These are phyloP conservation scores for Ylistrum balloti DNA, from an alignment of 1,140 invertebrate genomes.

Conservation along the genomic window DNA sequence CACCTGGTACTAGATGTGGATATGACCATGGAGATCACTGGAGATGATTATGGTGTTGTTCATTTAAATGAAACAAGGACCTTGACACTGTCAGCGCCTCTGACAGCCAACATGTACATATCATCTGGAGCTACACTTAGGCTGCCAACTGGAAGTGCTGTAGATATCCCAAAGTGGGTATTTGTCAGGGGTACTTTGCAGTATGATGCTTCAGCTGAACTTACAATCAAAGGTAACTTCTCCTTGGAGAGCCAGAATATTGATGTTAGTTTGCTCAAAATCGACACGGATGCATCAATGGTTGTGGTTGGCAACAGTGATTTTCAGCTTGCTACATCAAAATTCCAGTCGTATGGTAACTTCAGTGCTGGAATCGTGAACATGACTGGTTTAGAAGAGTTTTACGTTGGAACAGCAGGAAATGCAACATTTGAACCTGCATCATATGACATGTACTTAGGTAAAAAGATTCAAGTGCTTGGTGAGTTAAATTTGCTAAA, in stretches of 20 bases:
- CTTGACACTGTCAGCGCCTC: constrained; percentile 53
- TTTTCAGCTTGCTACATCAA: constrained; percentile 52
- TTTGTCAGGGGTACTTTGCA: constrained; percentile 58
- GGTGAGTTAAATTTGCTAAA: constrained; percentile 63
- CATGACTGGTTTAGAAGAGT: constrained; percentile 53
- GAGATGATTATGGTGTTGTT: constrained; percentile 63
- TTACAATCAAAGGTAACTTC: constrained; percentile 62
- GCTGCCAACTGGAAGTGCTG: constrained; percentile 45
- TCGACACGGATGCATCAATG: constrained; percentile 47
- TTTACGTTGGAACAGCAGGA: constrained; percentile 64
- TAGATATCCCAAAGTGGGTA: constrained; percentile 57
- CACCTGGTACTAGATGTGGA: constrained; percentile 64
- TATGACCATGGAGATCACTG: constrained; percentile 58
- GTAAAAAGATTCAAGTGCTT: constrained; percentile 58
- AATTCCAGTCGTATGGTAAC: constrained; percentile 58
- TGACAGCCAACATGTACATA: constrained; percentile 66
- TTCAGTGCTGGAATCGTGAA: constrained; percentile 54
- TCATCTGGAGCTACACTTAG: constrained; percentile 54
- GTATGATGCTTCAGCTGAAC: constrained; percentile 47
- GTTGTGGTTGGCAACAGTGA: constrained; percentile 26
- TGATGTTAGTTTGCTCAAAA: constrained; percentile 55
- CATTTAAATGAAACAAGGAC: constrained; percentile 39
- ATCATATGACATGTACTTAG: constrained; percentile 64
- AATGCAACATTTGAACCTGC: constrained; percentile 62
- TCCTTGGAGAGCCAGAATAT: constrained; percentile 55